phyloP scores from a whole-genome alignment of 2,888 invertebrate genomes.

The Melitaea athalia region DNA sequence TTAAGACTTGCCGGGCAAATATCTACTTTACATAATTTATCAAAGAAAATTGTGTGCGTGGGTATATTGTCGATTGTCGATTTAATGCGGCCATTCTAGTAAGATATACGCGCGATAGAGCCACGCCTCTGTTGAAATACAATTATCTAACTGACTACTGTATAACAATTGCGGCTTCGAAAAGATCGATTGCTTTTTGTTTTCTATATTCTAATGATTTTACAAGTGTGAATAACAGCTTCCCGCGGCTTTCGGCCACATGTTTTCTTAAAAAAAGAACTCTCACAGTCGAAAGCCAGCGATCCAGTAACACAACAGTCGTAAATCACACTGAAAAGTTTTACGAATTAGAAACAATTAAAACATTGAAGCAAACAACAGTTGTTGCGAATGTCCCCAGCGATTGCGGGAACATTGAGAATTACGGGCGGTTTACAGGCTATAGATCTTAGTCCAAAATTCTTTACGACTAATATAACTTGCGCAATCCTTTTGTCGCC shows the following conservation, averaged over 20 bases:
- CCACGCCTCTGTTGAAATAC: constrained; percentile 5
- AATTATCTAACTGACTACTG: constrained; percentile 11
- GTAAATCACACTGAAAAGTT: constrained; percentile 77
- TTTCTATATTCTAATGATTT: constrained; percentile 49
- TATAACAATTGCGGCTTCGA: constrained; percentile 38
- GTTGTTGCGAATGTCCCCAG: constrained; percentile 79
- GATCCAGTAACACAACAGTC: constrained; percentile 68
- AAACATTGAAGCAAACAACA: constrained; percentile 80
- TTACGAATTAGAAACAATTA: constrained; percentile 81
- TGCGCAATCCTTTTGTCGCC: constrained; percentile 79
- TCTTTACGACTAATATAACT: constrained; percentile 81
- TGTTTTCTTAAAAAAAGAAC: constrained; percentile 49
- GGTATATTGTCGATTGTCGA: constrained; percentile 52
- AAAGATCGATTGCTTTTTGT: constrained; percentile 39
- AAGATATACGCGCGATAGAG: constrained; percentile 15
- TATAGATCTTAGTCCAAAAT: constrained; percentile 80
- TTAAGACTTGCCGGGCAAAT: constrained; percentile 66
- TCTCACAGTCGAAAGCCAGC: constrained; percentile 52
- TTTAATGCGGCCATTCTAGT: constrained; percentile 26
- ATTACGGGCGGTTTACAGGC: constrained; percentile 76
- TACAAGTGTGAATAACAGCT: constrained; percentile 62
- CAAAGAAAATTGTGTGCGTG: constrained; percentile 74
- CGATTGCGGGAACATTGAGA: constrained; percentile 79
- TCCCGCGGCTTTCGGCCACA: constrained; percentile 48
- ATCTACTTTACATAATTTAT: constrained; percentile 76